Evolutionary conservation across 2,113 vertebrate genomes (phyloP).

Genomic region (Tachysurus fulvidraco): DNA sequence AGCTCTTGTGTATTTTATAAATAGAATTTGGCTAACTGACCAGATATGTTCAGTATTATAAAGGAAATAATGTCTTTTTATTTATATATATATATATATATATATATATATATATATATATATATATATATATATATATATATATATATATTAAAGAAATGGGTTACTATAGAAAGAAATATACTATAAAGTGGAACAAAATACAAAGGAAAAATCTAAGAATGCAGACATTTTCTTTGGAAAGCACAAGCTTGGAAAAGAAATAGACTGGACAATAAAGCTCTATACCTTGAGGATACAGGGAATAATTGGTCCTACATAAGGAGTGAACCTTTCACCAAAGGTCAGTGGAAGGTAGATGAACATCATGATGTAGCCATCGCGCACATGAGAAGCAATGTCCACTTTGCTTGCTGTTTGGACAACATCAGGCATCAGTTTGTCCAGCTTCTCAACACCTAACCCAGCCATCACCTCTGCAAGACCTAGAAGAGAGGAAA

Average conservation of each 20-base stretch:
- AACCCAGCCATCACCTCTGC: slow-evolving; percentile 97
- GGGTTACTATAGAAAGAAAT: not conserved
- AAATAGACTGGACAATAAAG: not conserved
- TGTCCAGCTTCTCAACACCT: slow-evolving; percentile 96
- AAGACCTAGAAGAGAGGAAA: slow-evolving; percentile 74
- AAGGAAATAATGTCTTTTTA: not conserved
- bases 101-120: too few relatives aligned
- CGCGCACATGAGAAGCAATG: slow-evolving; percentile 95
- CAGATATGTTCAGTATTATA: too few relatives aligned
- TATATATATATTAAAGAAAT: not conserved
- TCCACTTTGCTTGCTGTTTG: slow-evolving; percentile 96
- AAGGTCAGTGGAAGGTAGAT: slow-evolving; percentile 98
- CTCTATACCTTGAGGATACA: slow-evolving; percentile 92
- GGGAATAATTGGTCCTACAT: slow-evolving; percentile 96
- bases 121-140: too few relatives aligned
- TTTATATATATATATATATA: too few relatives aligned
- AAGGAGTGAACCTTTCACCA: slow-evolving; percentile 94
- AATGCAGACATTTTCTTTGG: not conserved
- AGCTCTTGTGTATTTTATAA: too few relatives aligned
- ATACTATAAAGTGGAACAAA: not conserved
- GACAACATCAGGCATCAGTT: slow-evolving; percentile 98
- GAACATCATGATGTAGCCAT: slow-evolving; percentile 99
- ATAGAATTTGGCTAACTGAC: too few relatives aligned
- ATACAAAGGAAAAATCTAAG: not conserved
- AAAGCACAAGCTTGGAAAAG: not conserved